phyloP scores from a whole-genome alignment of 2,888 invertebrate genomes.

The Aporophyla nigra region DNA sequence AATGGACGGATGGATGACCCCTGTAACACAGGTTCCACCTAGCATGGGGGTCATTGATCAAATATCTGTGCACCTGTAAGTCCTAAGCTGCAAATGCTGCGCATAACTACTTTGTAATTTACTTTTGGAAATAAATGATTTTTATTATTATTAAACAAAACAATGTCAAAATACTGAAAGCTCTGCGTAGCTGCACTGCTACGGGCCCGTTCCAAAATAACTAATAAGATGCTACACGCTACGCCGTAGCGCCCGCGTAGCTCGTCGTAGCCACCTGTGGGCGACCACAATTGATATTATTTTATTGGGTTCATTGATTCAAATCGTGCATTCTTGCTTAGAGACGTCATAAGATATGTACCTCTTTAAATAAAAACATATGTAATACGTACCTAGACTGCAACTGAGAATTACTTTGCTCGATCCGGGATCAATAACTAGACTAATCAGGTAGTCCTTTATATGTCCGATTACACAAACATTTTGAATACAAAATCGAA shows the following conservation, averaged over 20 bases:
- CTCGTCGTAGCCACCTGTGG: slow-evolving; percentile 43
- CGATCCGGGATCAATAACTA: background rate
- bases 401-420: background rate
- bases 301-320: slow-evolving; percentile 1
- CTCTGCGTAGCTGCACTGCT: slow-evolving; percentile 22
- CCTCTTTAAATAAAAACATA: background rate
- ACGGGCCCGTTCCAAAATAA: slow-evolving; percentile 28
- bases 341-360: background rate
- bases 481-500: background rate
- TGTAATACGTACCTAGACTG: background rate
- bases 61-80: no score
- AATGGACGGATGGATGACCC: no score
- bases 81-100: no score
- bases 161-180: slow-evolving; percentile 40
- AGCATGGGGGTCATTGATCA: no score
- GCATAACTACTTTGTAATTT: no score
- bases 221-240: slow-evolving; percentile 46
- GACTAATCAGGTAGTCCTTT: background rate
- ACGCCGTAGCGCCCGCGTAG: slow-evolving; percentile 59
- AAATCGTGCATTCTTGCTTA: background rate
- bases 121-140: no score
- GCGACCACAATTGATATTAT: background rate
- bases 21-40: no score
- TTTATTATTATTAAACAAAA: no score
- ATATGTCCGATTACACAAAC: background rate